Base-by-base conservation (phyloP, 2,888 invertebrate genomes). In the Lamellibrachia satsuma region DNA sequence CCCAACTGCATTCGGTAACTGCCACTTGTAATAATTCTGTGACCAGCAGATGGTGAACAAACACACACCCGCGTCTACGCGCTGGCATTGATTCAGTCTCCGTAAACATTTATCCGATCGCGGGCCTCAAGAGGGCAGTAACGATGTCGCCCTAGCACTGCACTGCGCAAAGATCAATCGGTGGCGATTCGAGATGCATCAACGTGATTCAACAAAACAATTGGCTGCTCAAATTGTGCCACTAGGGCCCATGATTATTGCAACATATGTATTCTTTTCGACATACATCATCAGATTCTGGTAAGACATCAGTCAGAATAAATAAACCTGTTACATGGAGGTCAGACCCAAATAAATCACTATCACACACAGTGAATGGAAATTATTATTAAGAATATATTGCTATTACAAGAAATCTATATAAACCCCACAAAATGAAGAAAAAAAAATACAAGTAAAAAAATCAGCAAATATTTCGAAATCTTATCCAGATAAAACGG, bases 31-130 rank as follows among this genome's bases (percentile, higher is more conserved):
- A 75, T 75, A 15, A 75, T 75, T 4, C 22, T 75, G 75, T 22
- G 4, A 22, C 15, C 15, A n/a, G 4, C 75, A 75, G 75, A 22
- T 4, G 75, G 11, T 6, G 75, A 75, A 11, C 6, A 15, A 22
- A 22, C 75, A 39, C 75, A 75, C 22, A 2, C n/a, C 6, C 22
- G 75, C 75, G 3, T 75, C 75, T n/a, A 75, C n/a, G 6, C 22
- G 75, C 75, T 6, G 15, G 75, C 75, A 75, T 75, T 75, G 75
- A 75, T 75, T 75, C 75, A 22, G 22, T 75, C 75, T 75, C 4
- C 75, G 75, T 75, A 75, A 75, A 75, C 75, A 75, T 75, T 75
- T 75, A 75, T 75, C 75, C 75, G 75, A 75, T 75, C 75, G 75
- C 75, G 22, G 22, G 22, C 75, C 75, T 75, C 75, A 75, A 75